These are phyloP conservation scores for Selene dorsalis DNA, from an alignment of 2,797 vertebrate species.

Conservation along the genomic window DNA sequence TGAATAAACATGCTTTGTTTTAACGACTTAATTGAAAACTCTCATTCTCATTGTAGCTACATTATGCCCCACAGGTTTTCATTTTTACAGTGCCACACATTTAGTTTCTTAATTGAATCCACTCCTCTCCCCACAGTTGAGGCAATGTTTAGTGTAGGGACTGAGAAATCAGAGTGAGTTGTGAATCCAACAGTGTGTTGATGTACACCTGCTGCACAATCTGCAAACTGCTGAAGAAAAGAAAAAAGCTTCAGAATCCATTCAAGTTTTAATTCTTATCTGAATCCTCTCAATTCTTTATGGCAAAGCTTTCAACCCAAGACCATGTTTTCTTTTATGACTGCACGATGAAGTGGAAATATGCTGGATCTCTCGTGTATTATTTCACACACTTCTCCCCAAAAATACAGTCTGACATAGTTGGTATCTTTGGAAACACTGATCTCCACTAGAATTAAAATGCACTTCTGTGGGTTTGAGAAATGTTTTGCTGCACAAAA, in stretches of 20 bases:
- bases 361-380: slow-evolving; percentile 18
- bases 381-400: slow-evolving; percentile 8
- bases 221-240: background rate
- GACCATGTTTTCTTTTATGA: background rate
- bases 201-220: background rate
- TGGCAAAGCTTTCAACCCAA: background rate
- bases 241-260: too few species aligned
- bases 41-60: too few species aligned
- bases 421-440: slow-evolving; percentile 29
- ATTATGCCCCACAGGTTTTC: too few species aligned
- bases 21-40: too few species aligned
- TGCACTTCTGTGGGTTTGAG: slow-evolving; percentile 29
- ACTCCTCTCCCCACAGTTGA: too few species aligned
- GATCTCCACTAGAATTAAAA: slow-evolving; percentile 26
- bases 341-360: background rate
- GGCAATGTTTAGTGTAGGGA: too few species aligned
- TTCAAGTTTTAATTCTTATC: background rate
- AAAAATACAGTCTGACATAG: slow-evolving; percentile 32
- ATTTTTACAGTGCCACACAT: background rate
- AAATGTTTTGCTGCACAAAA: slow-evolving; percentile 4
- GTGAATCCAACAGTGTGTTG: too few species aligned
- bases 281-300: background rate
- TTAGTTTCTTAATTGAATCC: too few species aligned
- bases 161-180: too few species aligned
- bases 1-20: too few species aligned